Conservation (phyloP, 2,797 vertebrate species). For the Choloepus didactylus region DNA sequence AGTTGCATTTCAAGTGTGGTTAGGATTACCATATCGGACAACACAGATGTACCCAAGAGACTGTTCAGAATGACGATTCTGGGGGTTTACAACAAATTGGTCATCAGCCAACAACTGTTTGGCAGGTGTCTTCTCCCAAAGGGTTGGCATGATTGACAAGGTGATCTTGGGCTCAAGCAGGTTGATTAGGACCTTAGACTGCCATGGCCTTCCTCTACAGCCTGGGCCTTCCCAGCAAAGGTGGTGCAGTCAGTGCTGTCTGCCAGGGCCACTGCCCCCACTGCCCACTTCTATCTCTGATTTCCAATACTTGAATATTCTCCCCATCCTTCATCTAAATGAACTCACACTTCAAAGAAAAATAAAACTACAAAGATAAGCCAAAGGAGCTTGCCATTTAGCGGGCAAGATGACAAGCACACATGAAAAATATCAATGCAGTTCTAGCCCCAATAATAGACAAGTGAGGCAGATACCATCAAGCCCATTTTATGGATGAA, state of each 20-base stretch:
- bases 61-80: background rate
- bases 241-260: accelerated
- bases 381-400: background rate
- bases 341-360: background rate
- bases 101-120: background rate
- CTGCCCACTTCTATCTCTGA: background rate
- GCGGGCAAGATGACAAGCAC: background rate
- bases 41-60: background rate
- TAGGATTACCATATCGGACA: background rate
- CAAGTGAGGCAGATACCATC: background rate
- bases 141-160: background rate
- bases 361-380: background rate
- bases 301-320: accelerated
- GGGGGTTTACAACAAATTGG: background rate
- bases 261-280: background rate
- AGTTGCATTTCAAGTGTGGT: accelerated
- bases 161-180: background rate
- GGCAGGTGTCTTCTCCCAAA: background rate
- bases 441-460: background rate
- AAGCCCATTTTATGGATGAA: background rate
- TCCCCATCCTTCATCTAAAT: background rate
- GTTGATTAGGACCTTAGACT: background rate
- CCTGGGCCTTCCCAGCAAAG: background rate
- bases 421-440: background rate
- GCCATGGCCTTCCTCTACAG: background rate